These are phyloP conservation scores for Ctenomys sociabilis DNA, from an alignment of 2,113 vertebrate genomes.

Conservation along the genomic window DNA sequence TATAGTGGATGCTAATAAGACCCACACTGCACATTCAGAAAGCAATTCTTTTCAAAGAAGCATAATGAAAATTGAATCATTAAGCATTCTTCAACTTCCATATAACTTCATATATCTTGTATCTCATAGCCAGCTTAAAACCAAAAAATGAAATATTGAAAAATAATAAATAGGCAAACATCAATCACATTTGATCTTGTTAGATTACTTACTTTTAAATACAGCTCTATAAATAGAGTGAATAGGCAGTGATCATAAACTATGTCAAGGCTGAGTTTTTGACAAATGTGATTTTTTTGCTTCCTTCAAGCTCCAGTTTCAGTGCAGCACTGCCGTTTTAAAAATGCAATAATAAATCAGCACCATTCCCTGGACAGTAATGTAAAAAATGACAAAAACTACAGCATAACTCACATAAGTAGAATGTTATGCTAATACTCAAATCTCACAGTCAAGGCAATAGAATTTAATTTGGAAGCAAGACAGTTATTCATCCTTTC, in stretches of 20 bases:
- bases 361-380: constrained; percentile 55
- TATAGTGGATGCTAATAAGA: constrained; percentile 44
- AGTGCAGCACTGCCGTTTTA: constrained; percentile 67
- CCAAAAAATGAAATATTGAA: neutral
- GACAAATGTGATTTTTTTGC: constrained; percentile 74
- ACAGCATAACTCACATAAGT: constrained; percentile 69
- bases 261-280: constrained; percentile 49
- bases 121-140: constrained; percentile 54
- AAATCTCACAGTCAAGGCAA: constrained; percentile 63
- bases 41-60: constrained; percentile 61
- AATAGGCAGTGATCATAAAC: constrained; percentile 62
- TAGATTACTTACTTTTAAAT: constrained; percentile 77
- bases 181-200: constrained; percentile 50
- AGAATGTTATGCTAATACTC: constrained; percentile 73
- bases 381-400: constrained; percentile 67
- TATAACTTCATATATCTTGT: constrained; percentile 46
- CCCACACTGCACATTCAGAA: constrained; percentile 63
- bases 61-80: constrained; percentile 55
- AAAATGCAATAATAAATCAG: constrained; percentile 78
- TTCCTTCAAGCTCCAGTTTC: constrained; percentile 63
- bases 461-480: constrained; percentile 75
- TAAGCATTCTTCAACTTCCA: neutral
- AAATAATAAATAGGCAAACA: constrained; percentile 61
- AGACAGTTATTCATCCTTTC: constrained; percentile 58
- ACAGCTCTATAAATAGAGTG: constrained; percentile 30